Evolutionary conservation across 2,888 invertebrate genomes (phyloP), one percentile per base, ranked within the genome.

Genomic region (Drosophila aldrichi): DNA sequence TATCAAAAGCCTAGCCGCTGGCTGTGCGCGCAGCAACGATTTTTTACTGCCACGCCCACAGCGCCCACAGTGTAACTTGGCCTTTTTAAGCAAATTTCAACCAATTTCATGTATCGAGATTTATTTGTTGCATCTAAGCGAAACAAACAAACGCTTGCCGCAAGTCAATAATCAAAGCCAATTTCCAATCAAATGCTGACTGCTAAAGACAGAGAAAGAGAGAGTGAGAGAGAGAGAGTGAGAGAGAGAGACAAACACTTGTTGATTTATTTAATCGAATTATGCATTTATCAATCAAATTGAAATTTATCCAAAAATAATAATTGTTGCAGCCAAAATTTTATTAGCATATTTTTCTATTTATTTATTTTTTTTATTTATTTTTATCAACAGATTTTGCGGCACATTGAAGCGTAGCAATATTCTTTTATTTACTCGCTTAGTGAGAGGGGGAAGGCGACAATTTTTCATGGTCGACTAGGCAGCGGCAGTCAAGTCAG

Each of bases 401-500:
- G 41, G 63, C 38, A 66, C 38, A 70, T 60, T 77, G 44, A 62
- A 57, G 59, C 62, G 41, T 18, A 63, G 68, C 56, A 72, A 77
- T 69, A 66, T 80, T 69, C 48, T 62, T 46, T 76, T 63, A 59
- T 56, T 43, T 43, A 34, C 34, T 55, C 67, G 69, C 25, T n/a
- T n/a, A n/a, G n/a, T n/a, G n/a, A n/a, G n/a, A n/a, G n/a, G n/a
- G n/a, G n/a, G n/a, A n/a, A n/a, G n/a, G 29, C n/a, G 75, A 75
- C 82, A 79, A 58, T 75, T 81, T 79, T 49, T 64, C 79, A 79
- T 74, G 78, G 75, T 67, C 78, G 81, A 83, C 66, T 81, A 56
- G 59, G 65, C 73, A 70, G 63, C 54, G 54, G 52, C 48, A 18
- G 54, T 32, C 82, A 87, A 89, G 74, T 89, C 79, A 73, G 65